These are phyloP conservation scores for Callitettix versicolor DNA, from an alignment of 1,140 invertebrate genomes.

Conservation along the genomic window DNA sequence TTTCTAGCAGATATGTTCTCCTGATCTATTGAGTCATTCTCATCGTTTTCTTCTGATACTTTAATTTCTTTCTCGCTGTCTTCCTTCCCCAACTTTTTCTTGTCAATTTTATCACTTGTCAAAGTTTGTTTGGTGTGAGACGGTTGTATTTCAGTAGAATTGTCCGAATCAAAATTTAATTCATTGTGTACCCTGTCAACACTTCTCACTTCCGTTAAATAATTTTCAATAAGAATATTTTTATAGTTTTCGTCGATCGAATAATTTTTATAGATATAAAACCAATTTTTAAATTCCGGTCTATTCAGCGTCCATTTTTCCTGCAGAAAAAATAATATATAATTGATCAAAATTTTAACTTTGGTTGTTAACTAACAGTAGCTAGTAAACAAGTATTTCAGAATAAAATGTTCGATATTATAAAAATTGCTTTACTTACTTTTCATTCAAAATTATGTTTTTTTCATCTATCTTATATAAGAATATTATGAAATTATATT, in stretches of 20 bases:
- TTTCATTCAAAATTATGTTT: no score
- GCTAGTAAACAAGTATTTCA: no score
- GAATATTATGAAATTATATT: no score
- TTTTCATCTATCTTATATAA: no score
- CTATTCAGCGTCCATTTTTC: slow-evolving; percentile 31
- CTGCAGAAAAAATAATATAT: slow-evolving; percentile 18
- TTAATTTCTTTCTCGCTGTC: neutral
- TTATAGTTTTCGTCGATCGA: slow-evolving; percentile 46
- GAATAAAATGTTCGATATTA: no score
- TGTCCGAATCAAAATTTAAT: neutral
- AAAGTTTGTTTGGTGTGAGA: neutral
- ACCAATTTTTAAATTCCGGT: slow-evolving; percentile 50
- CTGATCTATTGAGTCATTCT: slow-evolving; percentile 24
- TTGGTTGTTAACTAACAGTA: no score
- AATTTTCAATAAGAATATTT: slow-evolving; percentile 42
- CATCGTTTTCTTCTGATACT: slow-evolving; percentile 16
- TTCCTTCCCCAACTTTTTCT: neutral
- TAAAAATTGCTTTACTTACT: no score
- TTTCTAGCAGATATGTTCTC: slow-evolving; percentile 16
- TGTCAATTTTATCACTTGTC: neutral
- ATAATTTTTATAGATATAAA: slow-evolving; percentile 52
- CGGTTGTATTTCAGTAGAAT: neutral
- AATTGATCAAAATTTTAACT: no score
- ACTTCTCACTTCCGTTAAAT: slow-evolving; percentile 41
- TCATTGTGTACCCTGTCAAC: slow-evolving; percentile 15